Percentiles rank a stretch among this genome's conserved stretches.
These are phyloP conservation scores for Drosophila watanabei DNA, from an alignment of 1,140 invertebrate genomes.

Conservation along the genomic window DNA sequence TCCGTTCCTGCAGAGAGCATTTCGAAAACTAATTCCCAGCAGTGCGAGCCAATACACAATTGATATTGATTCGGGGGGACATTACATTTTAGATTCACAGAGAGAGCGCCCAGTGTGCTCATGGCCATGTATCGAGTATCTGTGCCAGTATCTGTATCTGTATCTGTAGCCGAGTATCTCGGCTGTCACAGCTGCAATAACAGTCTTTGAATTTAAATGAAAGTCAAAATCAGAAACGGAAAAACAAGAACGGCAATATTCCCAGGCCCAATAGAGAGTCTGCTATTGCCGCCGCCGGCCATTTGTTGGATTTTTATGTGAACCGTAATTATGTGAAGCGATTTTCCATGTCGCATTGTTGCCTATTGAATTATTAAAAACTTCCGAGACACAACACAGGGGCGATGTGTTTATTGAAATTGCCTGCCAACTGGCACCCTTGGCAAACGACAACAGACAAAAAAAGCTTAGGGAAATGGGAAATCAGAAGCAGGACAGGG, in stretches of 20 bases:
- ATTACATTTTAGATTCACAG: constrained; percentile 50
- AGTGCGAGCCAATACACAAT: constrained; percentile 32
- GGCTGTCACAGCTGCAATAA: constrained; percentile 69
- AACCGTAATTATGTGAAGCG: constrained; percentile 64
- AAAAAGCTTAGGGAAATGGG: constrained; percentile 24
- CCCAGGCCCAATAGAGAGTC: constrained; percentile 2
- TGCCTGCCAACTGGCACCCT: constrained; percentile 39
- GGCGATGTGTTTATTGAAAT: constrained; percentile 49
- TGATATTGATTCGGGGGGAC: constrained; percentile 46
- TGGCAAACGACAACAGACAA: neutral
- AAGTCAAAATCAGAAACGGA: constrained; percentile 39
- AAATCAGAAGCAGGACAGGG: neutral
- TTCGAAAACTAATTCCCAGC: constrained; percentile 49
- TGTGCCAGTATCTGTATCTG: constrained; percentile 4
- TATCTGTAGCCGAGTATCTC: constrained; percentile 12
- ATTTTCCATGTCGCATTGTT: constrained; percentile 57
- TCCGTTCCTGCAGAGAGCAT: constrained; percentile 5
- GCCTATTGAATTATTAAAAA: constrained; percentile 64
- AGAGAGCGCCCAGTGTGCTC: constrained; percentile 7
- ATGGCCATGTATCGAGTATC: constrained; percentile 15
- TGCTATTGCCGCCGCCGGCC: constrained; percentile 8
- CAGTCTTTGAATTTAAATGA: constrained; percentile 66
- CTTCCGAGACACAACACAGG: constrained; percentile 22
- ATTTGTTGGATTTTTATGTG: constrained; percentile 54
- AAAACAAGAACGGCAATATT: constrained; percentile 18